Conservation (phyloP, 2,113 vertebrate species). For the Orthonyx spaldingii region DNA sequence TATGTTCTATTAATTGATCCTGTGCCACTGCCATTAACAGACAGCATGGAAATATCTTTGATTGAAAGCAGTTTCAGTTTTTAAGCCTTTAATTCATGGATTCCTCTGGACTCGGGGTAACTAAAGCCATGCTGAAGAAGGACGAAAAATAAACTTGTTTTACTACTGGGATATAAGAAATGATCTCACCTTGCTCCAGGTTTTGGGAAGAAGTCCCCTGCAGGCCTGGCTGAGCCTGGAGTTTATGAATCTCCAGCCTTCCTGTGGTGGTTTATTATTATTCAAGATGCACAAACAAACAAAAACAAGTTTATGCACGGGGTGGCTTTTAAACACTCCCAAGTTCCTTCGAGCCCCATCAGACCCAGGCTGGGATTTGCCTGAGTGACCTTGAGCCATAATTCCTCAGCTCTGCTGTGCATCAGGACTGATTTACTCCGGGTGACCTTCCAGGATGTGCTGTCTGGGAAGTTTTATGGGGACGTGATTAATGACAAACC, state of each 20-base stretch:
- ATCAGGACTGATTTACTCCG: neutral
- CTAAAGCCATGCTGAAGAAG: neutral
- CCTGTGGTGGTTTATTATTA: neutral
- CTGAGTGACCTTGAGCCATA: neutral
- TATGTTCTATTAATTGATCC: neutral
- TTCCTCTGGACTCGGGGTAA: neutral
- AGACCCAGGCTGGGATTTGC: neutral
- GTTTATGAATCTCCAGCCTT: neutral
- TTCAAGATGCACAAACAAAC: neutral
- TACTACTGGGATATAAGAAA: neutral
- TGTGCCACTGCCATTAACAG: neutral
- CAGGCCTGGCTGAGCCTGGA: neutral
- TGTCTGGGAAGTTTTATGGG: neutral
- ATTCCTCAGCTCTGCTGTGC: constrained; percentile 9
- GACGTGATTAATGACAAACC: neutral
- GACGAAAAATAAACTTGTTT: neutral
- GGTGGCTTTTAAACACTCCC: neutral
- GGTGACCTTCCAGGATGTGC: constrained; percentile 19
- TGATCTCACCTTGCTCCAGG: neutral
- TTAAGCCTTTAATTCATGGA: neutral
- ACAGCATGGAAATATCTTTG: neutral
- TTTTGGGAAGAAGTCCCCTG: neutral
- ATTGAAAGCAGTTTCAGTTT: neutral
- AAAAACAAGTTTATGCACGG: neutral
- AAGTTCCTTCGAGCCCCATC: neutral